Evolutionary conservation across 2,797 vertebrate genomes (phyloP).

Genomic region (Paedocypris micromegethes): DNA sequence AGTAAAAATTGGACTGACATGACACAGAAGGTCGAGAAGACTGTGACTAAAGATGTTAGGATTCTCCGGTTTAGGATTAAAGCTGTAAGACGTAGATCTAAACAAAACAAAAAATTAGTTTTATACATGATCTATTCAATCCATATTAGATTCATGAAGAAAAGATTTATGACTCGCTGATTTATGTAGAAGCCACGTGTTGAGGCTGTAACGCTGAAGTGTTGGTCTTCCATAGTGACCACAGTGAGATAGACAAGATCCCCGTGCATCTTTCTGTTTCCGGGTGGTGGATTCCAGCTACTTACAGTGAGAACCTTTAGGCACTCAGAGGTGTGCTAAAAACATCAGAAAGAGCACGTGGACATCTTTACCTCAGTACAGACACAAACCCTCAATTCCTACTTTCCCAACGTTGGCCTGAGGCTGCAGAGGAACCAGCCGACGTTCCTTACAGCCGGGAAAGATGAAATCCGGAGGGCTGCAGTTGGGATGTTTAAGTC

Average conservation of each 20-base stretch:
- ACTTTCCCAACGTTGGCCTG: slow-evolving; percentile 85
- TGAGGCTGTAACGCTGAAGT: slow-evolving; percentile 85
- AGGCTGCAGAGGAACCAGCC: slow-evolving; percentile 79
- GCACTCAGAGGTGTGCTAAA: slow-evolving; percentile 79
- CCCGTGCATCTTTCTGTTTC: slow-evolving; percentile 92
- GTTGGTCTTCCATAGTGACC: slow-evolving; percentile 82
- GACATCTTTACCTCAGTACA: background rate
- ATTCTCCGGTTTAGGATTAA: slow-evolving; percentile 89
- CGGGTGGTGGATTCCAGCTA: slow-evolving; percentile 93
- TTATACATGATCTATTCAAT: too few relatives aligned
- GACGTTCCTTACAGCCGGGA: slow-evolving; percentile 81
- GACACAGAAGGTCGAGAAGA: slow-evolving; percentile 87
- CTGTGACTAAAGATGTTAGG: slow-evolving; percentile 92
- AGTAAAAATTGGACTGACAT: slow-evolving; percentile 92
- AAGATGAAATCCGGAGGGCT: slow-evolving; percentile 84
- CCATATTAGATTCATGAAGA: too few relatives aligned
- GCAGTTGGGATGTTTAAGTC: slow-evolving; percentile 75
- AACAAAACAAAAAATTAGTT: slow-evolving; percentile 13
- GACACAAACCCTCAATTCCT: slow-evolving; percentile 18
- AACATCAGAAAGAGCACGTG: slow-evolving; percentile 4
- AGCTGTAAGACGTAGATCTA: slow-evolving; percentile 88
- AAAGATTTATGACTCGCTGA: slow-evolving; percentile 72
- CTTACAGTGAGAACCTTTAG: slow-evolving; percentile 86
- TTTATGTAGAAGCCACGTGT: slow-evolving; percentile 88
- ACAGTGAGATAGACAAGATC: slow-evolving; percentile 90